Percentiles rank a stretch among this genome's conserved stretches.
These are phyloP conservation scores for Apantesis nais DNA, from an alignment of 2,888 invertebrate species.

Conservation along the genomic window DNA sequence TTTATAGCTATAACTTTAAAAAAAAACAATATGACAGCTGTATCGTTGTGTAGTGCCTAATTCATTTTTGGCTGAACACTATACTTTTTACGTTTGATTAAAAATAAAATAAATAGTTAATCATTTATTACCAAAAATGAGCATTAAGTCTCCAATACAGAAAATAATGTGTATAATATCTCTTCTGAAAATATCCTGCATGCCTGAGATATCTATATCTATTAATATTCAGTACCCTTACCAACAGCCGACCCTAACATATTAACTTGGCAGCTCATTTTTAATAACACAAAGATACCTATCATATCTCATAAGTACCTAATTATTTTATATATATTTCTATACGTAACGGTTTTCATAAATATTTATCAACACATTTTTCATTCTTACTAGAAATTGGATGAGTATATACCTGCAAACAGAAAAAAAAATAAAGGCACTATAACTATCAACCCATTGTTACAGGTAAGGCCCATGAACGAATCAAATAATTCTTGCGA, in stretches of 20 bases:
- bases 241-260: background rate
- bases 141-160: background rate
- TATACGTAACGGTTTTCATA: background rate
- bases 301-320: constrained; percentile 4
- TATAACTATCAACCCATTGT: constrained; percentile 34
- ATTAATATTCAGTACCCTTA: background rate
- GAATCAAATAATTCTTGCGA: constrained; percentile 30
- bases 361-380: constrained; percentile 12
- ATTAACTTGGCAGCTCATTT: background rate
- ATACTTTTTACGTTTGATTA: too few relatives aligned
- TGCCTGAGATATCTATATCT: background rate
- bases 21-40: too few relatives aligned
- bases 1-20: too few relatives aligned
- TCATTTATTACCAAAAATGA: background rate
- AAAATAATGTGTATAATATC: background rate
- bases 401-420: constrained; percentile 9
- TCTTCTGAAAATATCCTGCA: background rate
- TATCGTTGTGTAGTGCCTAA: too few relatives aligned
- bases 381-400: constrained; percentile 6
- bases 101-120: too few relatives aligned
- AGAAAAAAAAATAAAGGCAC: constrained; percentile 25
- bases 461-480: constrained; percentile 14
- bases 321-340: background rate
- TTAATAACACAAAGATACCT: constrained; percentile 2
- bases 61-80: too few relatives aligned